Evolutionary conservation across 2,797 vertebrate species (phyloP).

Genomic region (Argyrosomus regius): DNA sequence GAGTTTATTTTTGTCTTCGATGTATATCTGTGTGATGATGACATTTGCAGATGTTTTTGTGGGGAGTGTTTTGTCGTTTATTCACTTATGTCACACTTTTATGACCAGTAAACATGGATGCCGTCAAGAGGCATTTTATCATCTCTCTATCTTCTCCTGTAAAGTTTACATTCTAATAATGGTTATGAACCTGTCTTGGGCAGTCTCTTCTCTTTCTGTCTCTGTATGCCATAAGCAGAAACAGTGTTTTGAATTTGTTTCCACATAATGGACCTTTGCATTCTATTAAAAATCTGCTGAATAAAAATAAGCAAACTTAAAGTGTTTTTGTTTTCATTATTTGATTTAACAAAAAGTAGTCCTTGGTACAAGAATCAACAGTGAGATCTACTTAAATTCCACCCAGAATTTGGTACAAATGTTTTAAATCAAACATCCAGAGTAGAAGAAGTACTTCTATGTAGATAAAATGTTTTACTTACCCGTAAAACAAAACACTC

Average conservation of each 20-base stretch:
- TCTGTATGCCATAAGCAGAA: slow-evolving; percentile 80
- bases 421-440: not conserved
- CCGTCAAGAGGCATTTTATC: slow-evolving; percentile 69
- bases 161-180: slow-evolving; percentile 85
- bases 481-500: slow-evolving; percentile 5
- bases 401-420: not conserved
- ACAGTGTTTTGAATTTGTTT: slow-evolving; percentile 86
- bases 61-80: slow-evolving; percentile 82
- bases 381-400: not conserved
- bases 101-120: slow-evolving; percentile 70
- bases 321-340: not conserved
- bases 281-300: slow-evolving; percentile 88
- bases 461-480: slow-evolving; percentile 28
- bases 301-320: slow-evolving; percentile 85
- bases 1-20: slow-evolving; percentile 82
- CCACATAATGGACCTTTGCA: slow-evolving; percentile 83
- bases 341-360: not conserved
- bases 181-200: slow-evolving; percentile 74
- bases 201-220: slow-evolving; percentile 76
- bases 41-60: slow-evolving; percentile 82
- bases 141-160: slow-evolving; percentile 78
- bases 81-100: slow-evolving; percentile 74
- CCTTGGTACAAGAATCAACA: not conserved
- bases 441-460: slow-evolving; percentile 4
- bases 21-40: slow-evolving; percentile 81